Evolutionary conservation across 2,888 invertebrate genomes (phyloP), one percentile per base, ranked within the genome.

Genomic region (Netelia fuscicornis): DNA sequence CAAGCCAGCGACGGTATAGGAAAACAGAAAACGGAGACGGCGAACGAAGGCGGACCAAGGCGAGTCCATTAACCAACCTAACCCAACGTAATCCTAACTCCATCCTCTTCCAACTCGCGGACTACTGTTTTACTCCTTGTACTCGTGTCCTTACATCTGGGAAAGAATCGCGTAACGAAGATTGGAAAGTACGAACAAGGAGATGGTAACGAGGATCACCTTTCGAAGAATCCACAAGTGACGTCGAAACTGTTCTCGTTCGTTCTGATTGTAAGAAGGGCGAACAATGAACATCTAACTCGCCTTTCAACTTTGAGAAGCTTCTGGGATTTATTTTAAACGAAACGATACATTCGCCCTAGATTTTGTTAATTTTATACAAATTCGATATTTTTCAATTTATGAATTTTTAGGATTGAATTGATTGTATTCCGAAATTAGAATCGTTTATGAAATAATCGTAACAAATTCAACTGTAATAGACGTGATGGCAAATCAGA

Each of bases 61-160:
- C 91, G 91, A 92, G 92, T 91, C 91, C 90, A 90, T 89, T 89
- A 87, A 89, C 89, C 90, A 89, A 92, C 92, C 92, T 90, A 90
- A 91, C 92, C 92, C 90, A 88, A 89, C 89, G 90, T 91, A 91
- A 92, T 92, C 90, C 90, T 87, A 89, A 90, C 91, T 90, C 88
- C 88, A 89, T 88, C 90, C 90, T 88, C 67, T 84, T 85, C 64
- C 76, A 56, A 60, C 84, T 86, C 87, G 13, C 11, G 11, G 48
- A 48, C 48, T 13, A 48, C 10, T 13, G 11, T 48, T 48, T 10
- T 48, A 48, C 13, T 48, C 48, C 48, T 48, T 48, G 2, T 48
- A 48, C 13, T 13, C 48, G 48, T 11, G 37, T 10, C 5, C n/a
- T 6, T 6, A 54, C 10, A 52, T 10, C 25, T 42, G 5, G 30